Evolutionary conservation across 2,888 invertebrate species (phyloP).

Genomic region (Drosophila anomalata): DNA sequence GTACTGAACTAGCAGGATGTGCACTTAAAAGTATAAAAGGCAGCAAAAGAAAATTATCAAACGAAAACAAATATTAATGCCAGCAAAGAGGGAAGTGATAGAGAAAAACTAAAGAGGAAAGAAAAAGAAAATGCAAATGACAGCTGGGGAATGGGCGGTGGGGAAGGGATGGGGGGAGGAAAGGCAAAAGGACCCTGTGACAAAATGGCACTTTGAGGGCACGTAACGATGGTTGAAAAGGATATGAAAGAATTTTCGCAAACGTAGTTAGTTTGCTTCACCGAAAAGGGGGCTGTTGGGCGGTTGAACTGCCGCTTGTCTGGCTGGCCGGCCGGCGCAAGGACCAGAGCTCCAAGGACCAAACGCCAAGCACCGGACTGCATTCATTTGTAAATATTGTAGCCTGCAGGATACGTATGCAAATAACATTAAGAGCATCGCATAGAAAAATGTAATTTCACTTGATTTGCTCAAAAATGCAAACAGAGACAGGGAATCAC

Average conservation of each 20-base stretch:
- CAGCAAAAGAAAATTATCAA: slow-evolving; percentile 78
- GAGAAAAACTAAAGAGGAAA: slow-evolving; percentile 17
- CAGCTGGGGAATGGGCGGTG: slow-evolving; percentile 45
- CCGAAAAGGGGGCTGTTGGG: neutral
- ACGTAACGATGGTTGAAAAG: slow-evolving; percentile 72
- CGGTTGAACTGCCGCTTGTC: slow-evolving; percentile 39
- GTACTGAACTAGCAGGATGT: slow-evolving; percentile 38
- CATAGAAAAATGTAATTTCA: slow-evolving; percentile 78
- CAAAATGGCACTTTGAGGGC: slow-evolving; percentile 79
- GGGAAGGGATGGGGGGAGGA: slow-evolving; percentile 3
- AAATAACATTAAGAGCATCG: slow-evolving; percentile 75
- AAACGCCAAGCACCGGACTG: slow-evolving; percentile 22
- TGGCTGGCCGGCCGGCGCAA: slow-evolving; percentile 17
- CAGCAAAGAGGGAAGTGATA: slow-evolving; percentile 28
- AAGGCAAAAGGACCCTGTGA: slow-evolving; percentile 44
- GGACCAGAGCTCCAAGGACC: slow-evolving; percentile 29
- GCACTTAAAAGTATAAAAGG: slow-evolving; percentile 78
- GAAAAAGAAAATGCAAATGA: slow-evolving; percentile 67
- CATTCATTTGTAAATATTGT: slow-evolving; percentile 76
- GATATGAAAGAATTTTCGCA: slow-evolving; percentile 78
- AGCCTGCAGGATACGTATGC: slow-evolving; percentile 77
- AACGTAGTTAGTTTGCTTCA: slow-evolving; percentile 66
- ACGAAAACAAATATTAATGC: slow-evolving; percentile 80
- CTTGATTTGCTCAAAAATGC: slow-evolving; percentile 78
- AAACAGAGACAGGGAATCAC: slow-evolving; percentile 53